phyloP scores from a whole-genome alignment of 1,140 invertebrate genomes.

The Potamilus streckersoni region DNA sequence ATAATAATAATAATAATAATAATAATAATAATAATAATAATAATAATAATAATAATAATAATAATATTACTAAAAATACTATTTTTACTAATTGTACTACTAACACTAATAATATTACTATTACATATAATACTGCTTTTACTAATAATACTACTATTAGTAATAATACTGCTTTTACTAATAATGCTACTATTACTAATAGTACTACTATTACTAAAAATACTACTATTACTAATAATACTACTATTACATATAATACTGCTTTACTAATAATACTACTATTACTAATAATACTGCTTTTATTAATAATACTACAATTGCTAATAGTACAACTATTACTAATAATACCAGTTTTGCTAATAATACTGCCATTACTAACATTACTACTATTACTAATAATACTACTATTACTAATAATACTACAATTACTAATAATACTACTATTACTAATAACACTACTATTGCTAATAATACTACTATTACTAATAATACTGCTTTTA shows the following conservation, averaged over 20 bases:
- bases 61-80: too few relatives aligned
- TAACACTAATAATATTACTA: slow-evolving; percentile 1
- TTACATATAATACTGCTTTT: neutral
- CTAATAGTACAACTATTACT: slow-evolving; percentile 2
- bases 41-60: too few relatives aligned
- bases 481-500: neutral
- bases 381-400: slow-evolving; percentile 3
- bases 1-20: too few relatives aligned
- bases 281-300: too few relatives aligned
- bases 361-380: neutral
- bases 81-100: too few relatives aligned
- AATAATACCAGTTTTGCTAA: neutral
- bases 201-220: slow-evolving; percentile 2
- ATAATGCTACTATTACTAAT: slow-evolving; percentile 5
- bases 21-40: too few relatives aligned
- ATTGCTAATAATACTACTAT: neutral
- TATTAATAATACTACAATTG: too few relatives aligned
- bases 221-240: slow-evolving; percentile 1
- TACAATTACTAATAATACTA: slow-evolving; percentile 8
- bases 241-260: too few relatives aligned
- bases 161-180: neutral
- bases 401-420: slow-evolving; percentile 8
- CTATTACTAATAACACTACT: neutral
- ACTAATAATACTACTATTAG: slow-evolving; percentile 1
- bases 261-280: neutral